phyloP scores from a whole-genome alignment of 2,113 vertebrate species.

The Oryzias javanicus region DNA sequence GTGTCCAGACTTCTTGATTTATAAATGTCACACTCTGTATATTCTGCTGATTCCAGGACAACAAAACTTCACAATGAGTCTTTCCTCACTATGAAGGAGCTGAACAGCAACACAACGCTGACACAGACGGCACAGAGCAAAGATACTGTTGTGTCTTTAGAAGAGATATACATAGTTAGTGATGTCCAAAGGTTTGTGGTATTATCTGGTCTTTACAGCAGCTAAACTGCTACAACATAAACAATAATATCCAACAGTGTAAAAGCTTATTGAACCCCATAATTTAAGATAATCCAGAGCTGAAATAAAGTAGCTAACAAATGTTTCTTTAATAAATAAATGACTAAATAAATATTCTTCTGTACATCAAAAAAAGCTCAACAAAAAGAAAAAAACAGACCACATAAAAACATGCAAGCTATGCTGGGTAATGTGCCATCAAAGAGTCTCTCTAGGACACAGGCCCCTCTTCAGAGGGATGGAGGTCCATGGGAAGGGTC shows the following conservation, averaged over 20 bases:
- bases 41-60: slow-evolving; percentile 38
- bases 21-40: slow-evolving; percentile 31
- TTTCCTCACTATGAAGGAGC: neutral
- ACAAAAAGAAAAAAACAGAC: slow-evolving; percentile 32
- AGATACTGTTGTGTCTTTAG: slow-evolving; percentile 21
- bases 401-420: slow-evolving; percentile 49
- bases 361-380: slow-evolving; percentile 56
- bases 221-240: slow-evolving; percentile 23
- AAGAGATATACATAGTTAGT: slow-evolving; percentile 21
- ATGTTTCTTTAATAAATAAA: slow-evolving; percentile 29
- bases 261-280: slow-evolving; percentile 20
- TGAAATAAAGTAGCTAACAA: slow-evolving; percentile 19
- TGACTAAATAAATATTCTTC: slow-evolving; percentile 61
- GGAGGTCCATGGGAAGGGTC: no score
- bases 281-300: slow-evolving; percentile 31
- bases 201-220: neutral
- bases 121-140: slow-evolving; percentile 28
- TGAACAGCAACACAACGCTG: slow-evolving; percentile 26
- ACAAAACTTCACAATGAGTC: slow-evolving; percentile 22
- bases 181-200: slow-evolving; percentile 4
- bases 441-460: no score
- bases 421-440: slow-evolving; percentile 1
- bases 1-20: slow-evolving; percentile 6
- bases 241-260: slow-evolving; percentile 18
- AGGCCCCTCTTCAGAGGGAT: no score